Evolutionary conservation across 2,797 vertebrate genomes (phyloP).

Genomic region (Sebastes kiyomatsui): DNA sequence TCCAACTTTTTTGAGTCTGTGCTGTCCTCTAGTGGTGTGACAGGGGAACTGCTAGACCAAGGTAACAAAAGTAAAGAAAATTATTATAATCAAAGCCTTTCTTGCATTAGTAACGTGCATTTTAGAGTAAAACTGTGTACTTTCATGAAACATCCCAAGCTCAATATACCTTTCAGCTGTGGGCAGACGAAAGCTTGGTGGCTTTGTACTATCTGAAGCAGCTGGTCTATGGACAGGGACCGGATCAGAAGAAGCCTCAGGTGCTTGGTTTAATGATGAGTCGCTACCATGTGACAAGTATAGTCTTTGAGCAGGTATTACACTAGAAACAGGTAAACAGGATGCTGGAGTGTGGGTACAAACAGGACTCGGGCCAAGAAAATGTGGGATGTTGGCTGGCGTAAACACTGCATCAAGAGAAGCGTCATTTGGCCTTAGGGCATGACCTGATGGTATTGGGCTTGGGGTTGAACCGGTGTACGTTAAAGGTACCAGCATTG

Average conservation of each 20-base stretch:
- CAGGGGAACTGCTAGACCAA: background rate
- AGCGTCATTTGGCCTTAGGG: background rate
- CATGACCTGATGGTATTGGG: background rate
- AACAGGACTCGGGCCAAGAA: background rate
- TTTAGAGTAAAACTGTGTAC: background rate
- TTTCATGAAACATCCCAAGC: background rate
- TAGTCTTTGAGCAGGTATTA: conserved; percentile 1
- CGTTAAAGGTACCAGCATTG: conserved; percentile 4
- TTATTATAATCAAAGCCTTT: background rate
- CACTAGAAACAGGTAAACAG: background rate
- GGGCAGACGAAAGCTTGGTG: background rate
- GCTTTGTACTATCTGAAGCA: background rate
- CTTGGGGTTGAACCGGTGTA: background rate
- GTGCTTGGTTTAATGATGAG: background rate
- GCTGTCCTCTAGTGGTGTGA: conserved; percentile 51
- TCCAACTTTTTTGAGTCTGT: conserved; percentile 7
- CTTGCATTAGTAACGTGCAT: background rate
- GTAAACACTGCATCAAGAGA: background rate
- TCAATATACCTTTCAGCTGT: conserved; percentile 21
- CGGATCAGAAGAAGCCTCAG: background rate
- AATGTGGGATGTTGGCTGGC: background rate
- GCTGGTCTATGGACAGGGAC: background rate
- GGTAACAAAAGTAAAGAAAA: background rate
- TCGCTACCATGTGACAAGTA: background rate
- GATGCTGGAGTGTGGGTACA: background rate